Evolutionary conservation across 2,888 invertebrate genomes (phyloP).

Genomic region (Xiphydria camelus): DNA sequence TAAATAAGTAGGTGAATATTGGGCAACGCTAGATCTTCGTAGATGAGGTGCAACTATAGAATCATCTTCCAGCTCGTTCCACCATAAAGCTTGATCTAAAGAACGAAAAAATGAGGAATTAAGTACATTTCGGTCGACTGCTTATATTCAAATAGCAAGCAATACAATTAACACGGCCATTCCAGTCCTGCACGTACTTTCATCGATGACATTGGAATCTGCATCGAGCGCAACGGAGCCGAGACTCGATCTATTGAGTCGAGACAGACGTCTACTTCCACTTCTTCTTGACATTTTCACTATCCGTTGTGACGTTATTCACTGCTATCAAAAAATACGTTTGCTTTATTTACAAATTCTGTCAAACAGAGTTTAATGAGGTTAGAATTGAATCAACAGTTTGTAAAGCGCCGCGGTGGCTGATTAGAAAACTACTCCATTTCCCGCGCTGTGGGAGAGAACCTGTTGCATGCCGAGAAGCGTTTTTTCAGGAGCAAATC

Average conservation of each 20-base stretch:
- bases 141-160: not conserved
- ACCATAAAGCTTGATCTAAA: constrained; percentile 28
- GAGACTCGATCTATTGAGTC: constrained; percentile 2
- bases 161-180: not conserved
- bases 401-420: too few species aligned
- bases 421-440: too few species aligned
- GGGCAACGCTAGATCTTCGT: constrained; percentile 9
- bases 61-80: constrained; percentile 23
- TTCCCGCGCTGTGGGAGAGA: too few species aligned
- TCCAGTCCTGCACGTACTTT: constrained; percentile 16
- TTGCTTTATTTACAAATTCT: too few species aligned
- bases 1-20: constrained; percentile 18
- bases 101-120: not conserved
- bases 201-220: constrained; percentile 17
- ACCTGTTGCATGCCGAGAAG: too few species aligned
- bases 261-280: constrained; percentile 15
- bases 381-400: too few species aligned
- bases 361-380: too few species aligned
- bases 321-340: too few species aligned
- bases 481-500: too few species aligned
- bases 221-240: constrained; percentile 23
- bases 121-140: not conserved
- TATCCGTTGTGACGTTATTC: too few species aligned
- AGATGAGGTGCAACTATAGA: constrained; percentile 7
- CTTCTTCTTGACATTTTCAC: constrained; percentile 23